Conservation (phyloP, 2,797 vertebrate genomes). For the Hephaestus fuliginosus region DNA sequence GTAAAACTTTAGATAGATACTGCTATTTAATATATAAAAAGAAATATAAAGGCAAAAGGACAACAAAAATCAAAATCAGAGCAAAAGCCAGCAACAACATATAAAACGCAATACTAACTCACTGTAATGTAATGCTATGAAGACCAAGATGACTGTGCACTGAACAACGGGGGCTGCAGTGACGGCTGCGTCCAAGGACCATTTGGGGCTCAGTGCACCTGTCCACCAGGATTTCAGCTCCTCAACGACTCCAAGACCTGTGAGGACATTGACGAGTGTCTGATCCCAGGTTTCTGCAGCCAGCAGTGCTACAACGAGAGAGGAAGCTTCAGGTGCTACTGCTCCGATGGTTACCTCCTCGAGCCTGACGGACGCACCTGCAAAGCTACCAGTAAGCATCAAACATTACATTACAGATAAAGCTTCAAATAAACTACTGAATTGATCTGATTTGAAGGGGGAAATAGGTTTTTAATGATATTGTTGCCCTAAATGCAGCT, state of each 20-base stretch:
- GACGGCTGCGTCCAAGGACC: conserved; percentile 82
- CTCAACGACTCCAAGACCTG: conserved; percentile 86
- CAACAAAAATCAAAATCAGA: neutral
- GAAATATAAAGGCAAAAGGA: neutral
- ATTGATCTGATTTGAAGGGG: neutral
- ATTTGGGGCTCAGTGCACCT: conserved; percentile 84
- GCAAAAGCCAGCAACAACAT: neutral
- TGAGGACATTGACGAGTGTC: conserved; percentile 85
- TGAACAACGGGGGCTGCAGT: conserved; percentile 85
- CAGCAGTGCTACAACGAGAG: conserved; percentile 85
- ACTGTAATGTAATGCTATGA: conserved; percentile 14
- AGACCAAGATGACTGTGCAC: conserved; percentile 83
- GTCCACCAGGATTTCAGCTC: conserved; percentile 80
- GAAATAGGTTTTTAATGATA: neutral
- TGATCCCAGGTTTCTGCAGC: conserved; percentile 85
- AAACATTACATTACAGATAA: neutral
- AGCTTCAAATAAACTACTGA: neutral
- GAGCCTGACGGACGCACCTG: conserved; percentile 83
- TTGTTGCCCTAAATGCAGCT: neutral
- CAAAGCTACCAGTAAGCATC: conserved; percentile 75
- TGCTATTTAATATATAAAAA: neutral
- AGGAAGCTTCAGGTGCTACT: conserved; percentile 84
- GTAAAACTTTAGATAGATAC: neutral
- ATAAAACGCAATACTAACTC: conserved; percentile 1
- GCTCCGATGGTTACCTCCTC: conserved; percentile 81